Percentiles rank a stretch among this genome's conserved stretches.
phyloP scores from a whole-genome alignment of 2,797 vertebrate genomes.

The Gadopsis marmoratus region DNA sequence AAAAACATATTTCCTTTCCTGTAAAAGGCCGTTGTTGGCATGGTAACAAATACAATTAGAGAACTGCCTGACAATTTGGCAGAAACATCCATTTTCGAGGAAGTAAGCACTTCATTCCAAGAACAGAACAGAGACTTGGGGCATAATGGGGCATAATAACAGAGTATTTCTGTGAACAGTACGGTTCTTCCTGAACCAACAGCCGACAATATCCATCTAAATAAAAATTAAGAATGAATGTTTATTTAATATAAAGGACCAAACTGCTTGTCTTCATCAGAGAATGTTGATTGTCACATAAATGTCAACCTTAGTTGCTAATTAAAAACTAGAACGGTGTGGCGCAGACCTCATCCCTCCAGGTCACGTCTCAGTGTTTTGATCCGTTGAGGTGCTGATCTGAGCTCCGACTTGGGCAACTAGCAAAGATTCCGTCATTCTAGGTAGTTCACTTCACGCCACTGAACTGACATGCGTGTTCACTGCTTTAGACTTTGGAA shows the following conservation, averaged over 20 bases:
- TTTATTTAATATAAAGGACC: not conserved
- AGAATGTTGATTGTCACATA: not conserved
- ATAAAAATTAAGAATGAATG: not conserved
- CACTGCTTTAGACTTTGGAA: not conserved
- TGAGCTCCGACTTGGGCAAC: not conserved
- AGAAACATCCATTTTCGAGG: conserved; percentile 40
- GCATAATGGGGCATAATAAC: conserved; percentile 38
- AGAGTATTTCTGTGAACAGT: not conserved
- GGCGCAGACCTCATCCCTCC: not conserved
- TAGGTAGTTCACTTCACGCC: not conserved
- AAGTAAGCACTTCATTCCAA: conserved; percentile 36
- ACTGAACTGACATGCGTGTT: not conserved
- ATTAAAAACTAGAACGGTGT: not conserved
- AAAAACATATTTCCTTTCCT: conserved; percentile 4
- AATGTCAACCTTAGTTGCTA: not conserved
- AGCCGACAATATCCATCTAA: not conserved
- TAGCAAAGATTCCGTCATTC: not conserved
- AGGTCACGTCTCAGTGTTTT: not conserved
- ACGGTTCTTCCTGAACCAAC: not conserved
- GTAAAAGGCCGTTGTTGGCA: conserved; percentile 24
- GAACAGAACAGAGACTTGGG: not conserved
- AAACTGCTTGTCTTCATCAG: not conserved
- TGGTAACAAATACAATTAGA: conserved; percentile 48
- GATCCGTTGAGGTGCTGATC: not conserved
- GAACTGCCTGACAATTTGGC: not conserved